Percentiles rank a stretch among this genome's conserved stretches.
Evolutionary conservation across 92 coral and sea anemone genomes (phyloP).

Genomic region (Phenganax subtilis): DNA sequence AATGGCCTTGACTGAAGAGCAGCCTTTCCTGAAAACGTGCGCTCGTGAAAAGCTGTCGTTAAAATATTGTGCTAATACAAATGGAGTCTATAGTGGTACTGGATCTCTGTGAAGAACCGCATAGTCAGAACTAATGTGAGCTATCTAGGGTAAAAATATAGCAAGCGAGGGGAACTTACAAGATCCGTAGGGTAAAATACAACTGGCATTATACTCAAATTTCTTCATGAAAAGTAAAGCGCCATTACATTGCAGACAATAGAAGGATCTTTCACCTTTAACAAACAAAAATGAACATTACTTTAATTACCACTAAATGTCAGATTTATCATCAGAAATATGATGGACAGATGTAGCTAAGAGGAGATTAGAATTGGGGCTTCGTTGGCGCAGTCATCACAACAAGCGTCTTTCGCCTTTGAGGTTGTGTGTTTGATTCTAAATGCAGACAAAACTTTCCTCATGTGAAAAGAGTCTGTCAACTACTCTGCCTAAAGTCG

Average conservation of each 20-base stretch:
- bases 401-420: too few relatives aligned
- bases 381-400: too few relatives aligned
- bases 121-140: neutral
- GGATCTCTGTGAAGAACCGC: neutral
- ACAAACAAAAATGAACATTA: neutral
- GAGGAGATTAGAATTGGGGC: too few relatives aligned
- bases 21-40: too few relatives aligned
- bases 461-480: too few relatives aligned
- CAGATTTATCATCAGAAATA: neutral
- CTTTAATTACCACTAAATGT: neutral
- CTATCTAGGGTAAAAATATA: neutral
- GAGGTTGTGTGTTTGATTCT: too few relatives aligned
- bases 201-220: constrained; percentile 93
- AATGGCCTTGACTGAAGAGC: too few relatives aligned
- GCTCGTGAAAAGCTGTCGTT: too few relatives aligned
- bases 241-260: constrained; percentile 90
- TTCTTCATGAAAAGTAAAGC: constrained; percentile 86
- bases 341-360: too few relatives aligned
- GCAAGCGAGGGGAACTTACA: constrained; percentile 39
- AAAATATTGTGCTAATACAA: too few relatives aligned
- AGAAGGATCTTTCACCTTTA: constrained; percentile 88
- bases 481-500: too few relatives aligned
- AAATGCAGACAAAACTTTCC: too few relatives aligned
- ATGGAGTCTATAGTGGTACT: neutral
- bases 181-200: constrained; percentile 81